Conservation (phyloP, 2,797 vertebrate genomes). For the Sebastes variabilis region DNA sequence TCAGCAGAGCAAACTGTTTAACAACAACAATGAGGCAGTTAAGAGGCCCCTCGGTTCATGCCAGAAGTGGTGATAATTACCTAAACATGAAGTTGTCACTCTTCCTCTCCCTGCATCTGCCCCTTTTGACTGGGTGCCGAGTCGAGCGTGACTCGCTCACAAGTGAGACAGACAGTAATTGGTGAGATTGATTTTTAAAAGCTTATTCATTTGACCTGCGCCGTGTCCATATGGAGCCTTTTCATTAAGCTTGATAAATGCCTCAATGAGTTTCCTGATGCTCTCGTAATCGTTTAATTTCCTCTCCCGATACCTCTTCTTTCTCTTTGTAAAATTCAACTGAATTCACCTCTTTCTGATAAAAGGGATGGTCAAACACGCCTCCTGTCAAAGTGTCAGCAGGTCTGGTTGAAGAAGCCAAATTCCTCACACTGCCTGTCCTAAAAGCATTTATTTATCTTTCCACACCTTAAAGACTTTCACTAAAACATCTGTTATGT, state of each 20-base stretch:
- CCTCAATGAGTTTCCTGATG: conserved; percentile 1
- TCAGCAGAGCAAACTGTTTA: conserved; percentile 83
- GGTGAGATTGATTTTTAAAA: conserved; percentile 73
- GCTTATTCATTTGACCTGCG: conserved; percentile 82
- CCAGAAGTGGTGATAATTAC: conserved; percentile 83
- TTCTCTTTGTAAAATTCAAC: not conserved
- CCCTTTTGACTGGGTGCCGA: conserved; percentile 71
- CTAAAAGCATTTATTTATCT: conserved; percentile 9
- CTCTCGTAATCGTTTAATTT: not conserved
- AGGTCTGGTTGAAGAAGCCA: conserved; percentile 3
- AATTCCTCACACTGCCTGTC: not conserved
- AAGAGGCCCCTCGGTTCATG: conserved; percentile 72
- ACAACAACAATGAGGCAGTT: conserved; percentile 78
- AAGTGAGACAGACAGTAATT: conserved; percentile 78
- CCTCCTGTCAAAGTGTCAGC: conserved; percentile 34
- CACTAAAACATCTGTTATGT: not conserved
- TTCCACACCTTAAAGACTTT: not conserved
- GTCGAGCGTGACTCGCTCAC: conserved; percentile 76
- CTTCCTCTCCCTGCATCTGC: conserved; percentile 70
- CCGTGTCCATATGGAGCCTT: conserved; percentile 48
- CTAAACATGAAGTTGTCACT: conserved; percentile 81
- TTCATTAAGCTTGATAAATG: conserved; percentile 66
- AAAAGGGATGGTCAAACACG: conserved; percentile 6
- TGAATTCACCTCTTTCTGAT: not conserved
- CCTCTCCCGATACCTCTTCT: not conserved